A percentile compares a stretch with the other conserved stretches of the same genome.
These are phyloP conservation scores for Drosophila kuntzei DNA, from an alignment of 2,888 invertebrate genomes.

Conservation along the genomic window DNA sequence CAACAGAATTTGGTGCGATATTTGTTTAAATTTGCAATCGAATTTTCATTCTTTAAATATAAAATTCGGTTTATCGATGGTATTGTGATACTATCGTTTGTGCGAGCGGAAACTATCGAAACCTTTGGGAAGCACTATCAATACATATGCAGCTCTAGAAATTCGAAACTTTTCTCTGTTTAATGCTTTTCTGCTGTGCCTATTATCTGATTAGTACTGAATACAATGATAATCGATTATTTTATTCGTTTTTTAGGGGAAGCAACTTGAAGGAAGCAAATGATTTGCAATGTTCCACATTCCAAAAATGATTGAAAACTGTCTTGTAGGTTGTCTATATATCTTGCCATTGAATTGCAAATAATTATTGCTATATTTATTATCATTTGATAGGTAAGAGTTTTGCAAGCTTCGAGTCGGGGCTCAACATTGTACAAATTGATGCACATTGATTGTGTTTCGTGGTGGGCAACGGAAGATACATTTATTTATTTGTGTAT, in stretches of 20 bases:
- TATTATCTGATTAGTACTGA: neutral
- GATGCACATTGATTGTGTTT: slow-evolving; percentile 57
- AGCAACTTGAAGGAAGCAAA: neutral
- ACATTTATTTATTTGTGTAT: slow-evolving; percentile 26
- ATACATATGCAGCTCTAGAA: slow-evolving; percentile 1
- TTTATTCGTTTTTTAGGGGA: neutral
- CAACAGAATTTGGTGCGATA: neutral
- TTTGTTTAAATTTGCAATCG: neutral
- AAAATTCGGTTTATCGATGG: slow-evolving; percentile 3
- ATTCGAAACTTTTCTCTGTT: neutral
- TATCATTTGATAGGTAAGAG: slow-evolving; percentile 27
- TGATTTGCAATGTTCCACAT: neutral
- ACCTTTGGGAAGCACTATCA: slow-evolving; percentile 1
- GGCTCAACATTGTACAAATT: slow-evolving; percentile 29
- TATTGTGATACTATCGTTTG: neutral
- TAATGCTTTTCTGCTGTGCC: neutral
- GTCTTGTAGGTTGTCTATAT: neutral
- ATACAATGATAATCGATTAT: neutral
- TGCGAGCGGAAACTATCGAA: slow-evolving; percentile 6
- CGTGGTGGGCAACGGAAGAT: slow-evolving; percentile 45
- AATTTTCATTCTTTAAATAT: neutral
- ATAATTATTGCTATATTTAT: slow-evolving; percentile 34
- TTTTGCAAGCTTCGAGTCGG: slow-evolving; percentile 24
- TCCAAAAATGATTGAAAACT: neutral
- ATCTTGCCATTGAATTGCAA: slow-evolving; percentile 23